Evolutionary conservation across 2,888 invertebrate species (phyloP).

Genomic region (Lingula anatina): DNA sequence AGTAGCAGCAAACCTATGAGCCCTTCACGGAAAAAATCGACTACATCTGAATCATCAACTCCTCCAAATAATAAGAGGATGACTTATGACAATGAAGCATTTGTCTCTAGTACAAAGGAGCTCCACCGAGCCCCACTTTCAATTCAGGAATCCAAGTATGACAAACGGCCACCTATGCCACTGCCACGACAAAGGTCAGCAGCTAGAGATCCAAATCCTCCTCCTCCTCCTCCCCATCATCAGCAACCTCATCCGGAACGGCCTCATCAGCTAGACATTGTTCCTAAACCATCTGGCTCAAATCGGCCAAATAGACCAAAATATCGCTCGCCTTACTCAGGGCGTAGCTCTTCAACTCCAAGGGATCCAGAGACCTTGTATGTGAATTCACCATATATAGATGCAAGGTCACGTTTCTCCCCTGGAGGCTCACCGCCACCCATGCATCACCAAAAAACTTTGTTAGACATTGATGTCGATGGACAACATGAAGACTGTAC

Average conservation of each 20-base stretch:
- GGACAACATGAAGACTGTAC: slow-evolving; percentile 47
- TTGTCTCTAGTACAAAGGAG: too few species aligned
- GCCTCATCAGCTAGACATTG: slow-evolving; percentile 13
- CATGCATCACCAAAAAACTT: slow-evolving; percentile 39
- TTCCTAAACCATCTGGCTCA: too few species aligned
- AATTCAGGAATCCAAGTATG: too few species aligned
- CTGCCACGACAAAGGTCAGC: too few species aligned
- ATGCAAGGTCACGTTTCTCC: slow-evolving; percentile 60
- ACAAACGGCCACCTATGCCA: too few species aligned
- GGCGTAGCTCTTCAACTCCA: slow-evolving; percentile 66
- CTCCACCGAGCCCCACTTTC: too few species aligned
- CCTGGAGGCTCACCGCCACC: slow-evolving; percentile 55
- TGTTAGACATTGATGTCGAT: slow-evolving; percentile 50
- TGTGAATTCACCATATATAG: too few species aligned
- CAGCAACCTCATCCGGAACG: slow-evolving; percentile 18
- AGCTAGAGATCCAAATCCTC: too few species aligned
- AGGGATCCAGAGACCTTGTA: slow-evolving; percentile 7
- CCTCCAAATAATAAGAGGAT: slow-evolving; percentile 14
- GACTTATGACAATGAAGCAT: too few species aligned
- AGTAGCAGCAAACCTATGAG: slow-evolving; percentile 18
- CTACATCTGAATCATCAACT: slow-evolving; percentile 63
- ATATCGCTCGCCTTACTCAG: slow-evolving; percentile 70
- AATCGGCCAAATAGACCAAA: too few species aligned
- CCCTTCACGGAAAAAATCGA: slow-evolving; percentile 66
- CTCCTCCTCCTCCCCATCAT: slow-evolving; percentile 8